Conservation (phyloP, 92 coral and sea anemone species). For the Paramuricea clavata region DNA sequence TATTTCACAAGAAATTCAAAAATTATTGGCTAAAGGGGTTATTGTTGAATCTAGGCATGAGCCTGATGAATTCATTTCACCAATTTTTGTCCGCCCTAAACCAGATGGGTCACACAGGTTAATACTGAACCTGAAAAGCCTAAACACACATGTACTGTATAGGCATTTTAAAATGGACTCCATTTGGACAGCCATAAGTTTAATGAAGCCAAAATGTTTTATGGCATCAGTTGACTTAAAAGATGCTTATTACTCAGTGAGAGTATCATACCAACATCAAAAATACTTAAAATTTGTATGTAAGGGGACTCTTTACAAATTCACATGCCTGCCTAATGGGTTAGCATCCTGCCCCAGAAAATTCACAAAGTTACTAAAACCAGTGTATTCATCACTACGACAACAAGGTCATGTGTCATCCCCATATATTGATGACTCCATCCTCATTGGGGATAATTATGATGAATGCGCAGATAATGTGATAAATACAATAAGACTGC, state of each 20-base stretch:
- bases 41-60: too few species aligned
- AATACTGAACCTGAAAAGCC: too few species aligned
- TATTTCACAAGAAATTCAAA: too few species aligned
- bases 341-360: conserved; percentile 47
- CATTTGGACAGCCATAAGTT: background rate
- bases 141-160: too few species aligned
- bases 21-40: too few species aligned
- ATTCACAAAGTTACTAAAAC: too few species aligned
- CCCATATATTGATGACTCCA: conserved; percentile 54
- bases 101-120: too few species aligned
- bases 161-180: conserved; percentile 8
- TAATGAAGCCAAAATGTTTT: background rate
- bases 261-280: conserved; percentile 46
- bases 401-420: conserved; percentile 44
- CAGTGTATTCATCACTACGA: conserved; percentile 37
- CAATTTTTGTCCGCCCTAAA: too few species aligned
- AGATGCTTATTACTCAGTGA: too few species aligned
- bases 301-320: conserved; percentile 50
- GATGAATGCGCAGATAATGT: conserved; percentile 50
- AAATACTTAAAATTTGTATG: conserved; percentile 59
- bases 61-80: too few species aligned
- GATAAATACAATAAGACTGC: conserved; percentile 33
- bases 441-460: conserved; percentile 46
- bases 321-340: conserved; percentile 69
- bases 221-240: too few species aligned